Evolutionary conservation across 2,113 vertebrate species (phyloP).

Genomic region (Oostethus manadensis): DNA sequence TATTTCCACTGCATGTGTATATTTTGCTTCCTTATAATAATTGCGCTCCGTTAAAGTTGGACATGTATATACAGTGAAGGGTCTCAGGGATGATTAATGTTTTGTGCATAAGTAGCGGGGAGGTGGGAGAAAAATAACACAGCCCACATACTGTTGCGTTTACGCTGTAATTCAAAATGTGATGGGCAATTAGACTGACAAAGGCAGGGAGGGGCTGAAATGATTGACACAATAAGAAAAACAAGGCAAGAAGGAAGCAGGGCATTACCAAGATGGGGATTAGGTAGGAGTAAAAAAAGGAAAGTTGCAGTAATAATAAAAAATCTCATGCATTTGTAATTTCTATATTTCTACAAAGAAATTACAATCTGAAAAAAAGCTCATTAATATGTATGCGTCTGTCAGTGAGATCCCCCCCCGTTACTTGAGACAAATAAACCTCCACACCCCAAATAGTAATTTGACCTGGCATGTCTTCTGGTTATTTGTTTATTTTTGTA

Average conservation of each 20-base stretch:
- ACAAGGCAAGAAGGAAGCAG: neutral
- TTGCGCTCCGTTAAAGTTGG: conserved; percentile 8
- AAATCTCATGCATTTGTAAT: conserved; percentile 52
- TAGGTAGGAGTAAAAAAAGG: conserved; percentile 16
- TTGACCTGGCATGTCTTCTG: conserved; percentile 19
- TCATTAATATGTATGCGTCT: conserved; percentile 48
- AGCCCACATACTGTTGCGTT: neutral
- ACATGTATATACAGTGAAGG: conserved; percentile 19
- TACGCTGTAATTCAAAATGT: conserved; percentile 4
- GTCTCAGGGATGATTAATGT: conserved; percentile 17
- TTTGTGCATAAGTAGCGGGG: conserved; percentile 10
- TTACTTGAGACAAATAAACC: conserved; percentile 36
- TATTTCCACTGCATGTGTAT: conserved; percentile 1
- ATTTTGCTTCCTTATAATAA: neutral
- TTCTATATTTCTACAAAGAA: conserved; percentile 46
- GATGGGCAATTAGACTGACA: conserved; percentile 28
- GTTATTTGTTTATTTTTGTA: conserved; percentile 8
- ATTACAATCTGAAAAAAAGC: conserved; percentile 18
- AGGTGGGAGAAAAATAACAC: neutral
- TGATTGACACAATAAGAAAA: conserved; percentile 30
- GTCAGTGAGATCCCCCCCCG: conserved; percentile 29
- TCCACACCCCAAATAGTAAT: conserved; percentile 16
- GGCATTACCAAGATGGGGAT: conserved; percentile 24
- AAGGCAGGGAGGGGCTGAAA: conserved; percentile 19
- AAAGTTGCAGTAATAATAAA: conserved; percentile 29